Evolutionary conservation across 2,113 vertebrate species (phyloP).

Genomic region (Cyanoramphus novaezelandiae): DNA sequence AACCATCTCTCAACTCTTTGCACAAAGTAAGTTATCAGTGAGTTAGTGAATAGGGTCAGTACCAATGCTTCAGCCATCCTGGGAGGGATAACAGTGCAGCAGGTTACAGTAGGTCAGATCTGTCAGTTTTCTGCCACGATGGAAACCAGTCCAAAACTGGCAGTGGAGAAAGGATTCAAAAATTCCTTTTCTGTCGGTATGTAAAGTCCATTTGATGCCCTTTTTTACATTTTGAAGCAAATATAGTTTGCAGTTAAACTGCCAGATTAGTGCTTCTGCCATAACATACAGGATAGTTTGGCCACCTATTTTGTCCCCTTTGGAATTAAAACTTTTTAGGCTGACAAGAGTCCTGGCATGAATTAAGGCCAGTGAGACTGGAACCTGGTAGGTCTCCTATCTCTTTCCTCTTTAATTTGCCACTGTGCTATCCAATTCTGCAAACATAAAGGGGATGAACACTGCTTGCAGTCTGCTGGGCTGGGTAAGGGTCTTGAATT

Average conservation of each 20-base stretch:
- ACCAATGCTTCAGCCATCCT: not conserved
- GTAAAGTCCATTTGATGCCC: not conserved
- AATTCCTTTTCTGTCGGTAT: not conserved
- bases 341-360: not conserved
- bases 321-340: not conserved
- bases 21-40: constrained; percentile 83
- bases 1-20: constrained; percentile 94
- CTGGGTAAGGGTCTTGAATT: constrained; percentile 1
- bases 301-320: not conserved
- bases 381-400: not conserved
- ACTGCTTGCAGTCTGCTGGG: not conserved
- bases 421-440: not conserved
- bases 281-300: not conserved
- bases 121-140: not conserved
- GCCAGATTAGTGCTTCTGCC: not conserved
- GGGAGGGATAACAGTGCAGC: not conserved
- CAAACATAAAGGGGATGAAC: not conserved
- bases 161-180: not conserved
- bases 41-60: not conserved
- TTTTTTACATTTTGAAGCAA: not conserved
- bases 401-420: constrained; percentile 1
- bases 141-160: not conserved
- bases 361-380: not conserved
- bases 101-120: not conserved
- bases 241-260: not conserved